These are phyloP conservation scores for Chondrilla cf. caribensis DNA, from an alignment of 37 sponge, comb jelly and placozoan genomes.

Conservation along the genomic window DNA sequence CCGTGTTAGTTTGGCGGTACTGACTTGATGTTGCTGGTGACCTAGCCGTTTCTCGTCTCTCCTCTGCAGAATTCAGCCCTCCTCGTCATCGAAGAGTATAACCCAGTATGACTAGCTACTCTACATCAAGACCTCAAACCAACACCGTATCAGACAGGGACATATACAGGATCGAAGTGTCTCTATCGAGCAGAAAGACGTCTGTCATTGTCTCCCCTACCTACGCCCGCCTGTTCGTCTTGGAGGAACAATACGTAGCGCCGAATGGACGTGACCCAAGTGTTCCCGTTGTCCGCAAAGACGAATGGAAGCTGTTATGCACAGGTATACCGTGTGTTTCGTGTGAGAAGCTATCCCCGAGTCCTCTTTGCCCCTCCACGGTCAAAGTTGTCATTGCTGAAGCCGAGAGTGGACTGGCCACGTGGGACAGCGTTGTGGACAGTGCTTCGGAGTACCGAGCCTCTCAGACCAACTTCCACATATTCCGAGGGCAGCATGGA, in stretches of 20 bases:
- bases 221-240: conserved; percentile 53
- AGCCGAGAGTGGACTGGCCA: conserved; percentile 29
- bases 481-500: conserved; percentile 25
- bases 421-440: conserved; percentile 59
- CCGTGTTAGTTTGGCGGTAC: no score
- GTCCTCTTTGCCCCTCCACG: conserved; percentile 37
- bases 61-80: no score
- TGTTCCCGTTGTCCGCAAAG: not conserved
- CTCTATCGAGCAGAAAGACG: conserved; percentile 64
- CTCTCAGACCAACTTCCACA: conserved; percentile 67
- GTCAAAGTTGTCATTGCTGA: conserved; percentile 36
- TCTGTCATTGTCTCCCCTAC: conserved; percentile 67
- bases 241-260: conserved; percentile 23
- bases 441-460: conserved; percentile 47
- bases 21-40: no score
- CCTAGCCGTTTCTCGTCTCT: no score
- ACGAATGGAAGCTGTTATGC: conserved; percentile 60
- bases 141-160: conserved; percentile 41
- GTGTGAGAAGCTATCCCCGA: conserved; percentile 23
- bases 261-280: not conserved
- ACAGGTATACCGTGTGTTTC: conserved; percentile 68
- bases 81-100: no score
- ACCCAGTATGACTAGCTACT: not conserved
- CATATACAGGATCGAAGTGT: conserved; percentile 77
- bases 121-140: not conserved